Base-by-base conservation (phyloP, 2,888 invertebrate genomes). In the Antheraea assamensis region DNA sequence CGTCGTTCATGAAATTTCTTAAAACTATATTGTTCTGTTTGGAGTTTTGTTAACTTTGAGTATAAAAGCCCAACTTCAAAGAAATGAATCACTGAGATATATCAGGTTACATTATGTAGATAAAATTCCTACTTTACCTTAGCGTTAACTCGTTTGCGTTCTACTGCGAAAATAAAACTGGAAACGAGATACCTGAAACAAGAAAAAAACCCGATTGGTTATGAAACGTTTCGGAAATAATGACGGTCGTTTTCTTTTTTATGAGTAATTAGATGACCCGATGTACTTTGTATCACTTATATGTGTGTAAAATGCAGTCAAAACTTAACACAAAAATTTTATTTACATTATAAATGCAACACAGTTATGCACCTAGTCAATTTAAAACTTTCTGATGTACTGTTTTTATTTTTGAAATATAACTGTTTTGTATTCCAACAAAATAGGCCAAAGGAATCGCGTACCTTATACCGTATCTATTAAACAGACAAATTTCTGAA, bases 161-260 rank as follows among this genome's bases (percentile, higher is more conserved):
- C 76, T 78, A 76, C 74, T 73, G 77, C 71, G 73, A 77, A 77
- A 78, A 80, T 78, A 74, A 68, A 71, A 73, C 74, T 74, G 75
- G 74, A 74, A 42, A 42, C 42, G 42, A 42, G 77, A 82, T 90
- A 92, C 91, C 88, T 90, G 89, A 77, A 90, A 91, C 88, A 90
- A 88, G 31, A 87, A 87, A 88, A 80, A 84, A 64, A 64, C 15
- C 61, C 17, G 3, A 82, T 82, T 80, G 80, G 77, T 77, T 82
- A 83, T 82, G 81, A 80, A 80, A 81, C 81, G 82, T 85, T 88
- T 87, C 84, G 86, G 87, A 86, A 87, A 81, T 88, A 87, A 90
- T 82, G 87, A 86, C 78, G 81, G 76, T 77, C 82, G 80, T 82
- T 82, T 82, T 87, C 87, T 83, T 79, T 82, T 82, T 84, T 88